phyloP scores from a whole-genome alignment of 2,113 vertebrate genomes.

The Nannospalax galili region DNA sequence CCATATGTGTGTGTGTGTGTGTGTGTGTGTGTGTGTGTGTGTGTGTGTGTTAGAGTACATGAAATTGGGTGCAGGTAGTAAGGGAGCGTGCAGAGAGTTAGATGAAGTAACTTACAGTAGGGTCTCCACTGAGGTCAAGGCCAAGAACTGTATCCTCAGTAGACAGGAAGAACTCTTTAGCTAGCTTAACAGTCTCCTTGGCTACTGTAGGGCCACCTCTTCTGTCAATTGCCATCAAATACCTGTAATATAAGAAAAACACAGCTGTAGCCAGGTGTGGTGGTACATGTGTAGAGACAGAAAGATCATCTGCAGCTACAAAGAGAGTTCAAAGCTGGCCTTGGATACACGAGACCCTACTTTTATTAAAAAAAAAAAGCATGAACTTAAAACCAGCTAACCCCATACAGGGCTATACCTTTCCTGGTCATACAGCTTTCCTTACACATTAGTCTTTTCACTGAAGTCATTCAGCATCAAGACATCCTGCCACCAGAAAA shows the following conservation, averaged over 20 bases:
- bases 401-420: neutral
- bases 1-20: too few relatives aligned
- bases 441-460: neutral
- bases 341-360: neutral
- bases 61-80: too few relatives aligned
- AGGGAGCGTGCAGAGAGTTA: neutral
- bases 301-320: neutral
- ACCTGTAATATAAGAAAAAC: constrained; percentile 83
- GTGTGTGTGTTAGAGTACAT: too few relatives aligned
- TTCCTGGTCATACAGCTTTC: neutral
- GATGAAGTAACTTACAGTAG: constrained; percentile 87
- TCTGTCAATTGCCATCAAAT: constrained; percentile 95
- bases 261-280: neutral
- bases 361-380: neutral
- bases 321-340: neutral
- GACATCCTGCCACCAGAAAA: too few relatives aligned
- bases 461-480: neutral
- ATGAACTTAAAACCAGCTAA: neutral
- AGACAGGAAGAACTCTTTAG: constrained; percentile 94
- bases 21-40: too few relatives aligned
- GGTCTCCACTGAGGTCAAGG: constrained; percentile 96
- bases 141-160: constrained; percentile 92
- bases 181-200: constrained; percentile 95
- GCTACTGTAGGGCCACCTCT: constrained; percentile 92
- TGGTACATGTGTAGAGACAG: neutral